phyloP scores from a whole-genome alignment of 2,888 invertebrate species.

The Prostheceraeus crozeri region DNA sequence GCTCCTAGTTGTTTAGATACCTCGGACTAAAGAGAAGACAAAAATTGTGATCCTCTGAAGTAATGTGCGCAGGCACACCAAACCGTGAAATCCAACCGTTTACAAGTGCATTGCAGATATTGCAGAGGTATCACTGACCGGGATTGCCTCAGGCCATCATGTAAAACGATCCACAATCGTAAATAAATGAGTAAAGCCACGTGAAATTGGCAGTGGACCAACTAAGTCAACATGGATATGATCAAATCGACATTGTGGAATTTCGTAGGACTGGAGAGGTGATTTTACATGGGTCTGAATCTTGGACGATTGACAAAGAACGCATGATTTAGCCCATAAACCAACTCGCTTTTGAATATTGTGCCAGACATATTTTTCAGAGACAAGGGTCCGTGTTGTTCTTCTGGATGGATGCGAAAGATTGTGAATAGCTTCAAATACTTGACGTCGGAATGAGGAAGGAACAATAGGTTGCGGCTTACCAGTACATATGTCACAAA shows the following conservation, averaged over 20 bases:
- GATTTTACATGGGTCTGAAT: conserved; percentile 45
- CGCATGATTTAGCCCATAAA: conserved; percentile 46
- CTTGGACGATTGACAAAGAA: conserved; percentile 49
- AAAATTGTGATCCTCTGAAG: conserved; percentile 48
- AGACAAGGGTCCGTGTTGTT: conserved; percentile 30
- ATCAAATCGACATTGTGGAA: conserved; percentile 46
- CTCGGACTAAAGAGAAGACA: conserved; percentile 45
- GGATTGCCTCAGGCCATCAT: conserved; percentile 38
- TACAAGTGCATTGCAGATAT: conserved; percentile 45
- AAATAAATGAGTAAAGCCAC: conserved; percentile 41
- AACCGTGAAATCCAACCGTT: conserved; percentile 53
- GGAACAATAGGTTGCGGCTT: conserved; percentile 37
- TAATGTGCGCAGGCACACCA: conserved; percentile 46
- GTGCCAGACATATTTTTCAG: conserved; percentile 24
- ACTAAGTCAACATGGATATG: conserved; percentile 58
- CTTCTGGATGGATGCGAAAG: conserved; percentile 29
- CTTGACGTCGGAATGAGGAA: conserved; percentile 21
- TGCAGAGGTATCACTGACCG: conserved; percentile 46
- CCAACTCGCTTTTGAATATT: conserved; percentile 41
- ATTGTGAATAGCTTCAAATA: conserved; percentile 24
- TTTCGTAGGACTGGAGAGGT: conserved; percentile 26
- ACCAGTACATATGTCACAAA: conserved; percentile 34
- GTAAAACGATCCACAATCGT: conserved; percentile 46
- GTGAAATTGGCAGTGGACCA: conserved; percentile 50
- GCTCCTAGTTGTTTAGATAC: conserved; percentile 37